Evolutionary conservation across 1,140 invertebrate genomes (phyloP), one percentile per base, ranked within the genome.

Genomic region (Ridgeia piscesae): DNA sequence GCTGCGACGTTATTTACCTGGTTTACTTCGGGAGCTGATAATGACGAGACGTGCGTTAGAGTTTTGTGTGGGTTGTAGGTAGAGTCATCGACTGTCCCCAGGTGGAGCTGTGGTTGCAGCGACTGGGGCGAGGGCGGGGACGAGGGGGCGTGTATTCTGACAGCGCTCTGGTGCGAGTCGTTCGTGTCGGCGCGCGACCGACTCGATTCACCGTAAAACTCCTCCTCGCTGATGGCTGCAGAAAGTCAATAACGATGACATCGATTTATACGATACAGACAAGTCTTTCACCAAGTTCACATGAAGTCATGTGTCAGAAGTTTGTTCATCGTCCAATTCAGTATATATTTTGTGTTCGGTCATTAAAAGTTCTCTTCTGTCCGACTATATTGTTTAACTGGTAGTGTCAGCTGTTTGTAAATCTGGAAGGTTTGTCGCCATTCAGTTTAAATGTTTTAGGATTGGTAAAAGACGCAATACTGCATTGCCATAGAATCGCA

Each of bases 221-320:
- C 92, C 33, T 92, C 92, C 35, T 93, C 92, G 6, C 91, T 92
- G 50, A 93, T 93, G 17, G 92, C 92, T 93, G 92, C 35, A 93
- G 48, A 42, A 42, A 77, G 42, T 42, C 42, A 42, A 42, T 11
- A 42, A 42, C 4, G 42, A 42, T 42, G 42, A 42, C 42, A 42
- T 4, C 4, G 42, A 42, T 42, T 6, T 42, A 42, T 42, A 6
- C 42, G 42, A n/a, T 42, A 4, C 11, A 42, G 4, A 42, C 42
- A 4, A 42, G 42, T 42, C 4, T 11, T 42, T 42, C 42, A 42
- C 11, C 42, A 42, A 42, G 11, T 42, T 11, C 4, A 42, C 42
- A 42, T 6, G 42, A 42, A 6, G 42, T 6, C 42, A 42, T 42
- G 42, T n/a, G n/a, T n/a, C n/a, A n/a, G n/a, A n/a, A n/a, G n/a